Percentiles rank a stretch among this genome's conserved stretches.
Conservation (phyloP, 2,797 vertebrate species). For the Paramormyrops hopkinsi region DNA sequence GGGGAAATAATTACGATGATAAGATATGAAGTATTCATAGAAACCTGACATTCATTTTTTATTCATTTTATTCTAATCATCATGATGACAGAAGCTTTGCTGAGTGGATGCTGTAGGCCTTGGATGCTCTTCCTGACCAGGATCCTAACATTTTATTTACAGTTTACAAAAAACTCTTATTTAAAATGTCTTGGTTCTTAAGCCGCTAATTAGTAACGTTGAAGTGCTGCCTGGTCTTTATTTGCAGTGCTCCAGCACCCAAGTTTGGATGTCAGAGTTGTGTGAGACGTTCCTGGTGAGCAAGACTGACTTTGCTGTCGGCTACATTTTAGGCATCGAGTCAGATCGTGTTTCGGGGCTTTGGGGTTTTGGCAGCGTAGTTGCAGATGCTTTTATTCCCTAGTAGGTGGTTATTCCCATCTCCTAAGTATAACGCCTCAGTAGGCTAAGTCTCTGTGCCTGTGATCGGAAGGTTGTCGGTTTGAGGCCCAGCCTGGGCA, state of each 20-base stretch:
- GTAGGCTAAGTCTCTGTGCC: neutral
- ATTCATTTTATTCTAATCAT: neutral
- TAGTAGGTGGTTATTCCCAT: neutral
- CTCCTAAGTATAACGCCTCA: neutral
- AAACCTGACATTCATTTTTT: neutral
- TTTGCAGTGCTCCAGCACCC: neutral
- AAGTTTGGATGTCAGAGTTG: neutral
- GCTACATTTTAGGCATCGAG: neutral
- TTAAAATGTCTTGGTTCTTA: neutral
- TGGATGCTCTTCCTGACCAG: neutral
- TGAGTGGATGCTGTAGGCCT: neutral
- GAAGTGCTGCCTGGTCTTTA: neutral
- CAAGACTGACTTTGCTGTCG: neutral
- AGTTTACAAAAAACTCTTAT: neutral
- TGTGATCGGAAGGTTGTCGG: neutral
- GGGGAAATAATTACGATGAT: neutral
- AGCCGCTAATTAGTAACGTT: neutral
- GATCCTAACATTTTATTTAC: neutral
- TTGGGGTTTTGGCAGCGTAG: neutral
- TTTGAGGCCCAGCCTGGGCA: neutral
- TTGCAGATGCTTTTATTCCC: neutral
- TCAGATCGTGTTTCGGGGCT: neutral
- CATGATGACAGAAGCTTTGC: neutral
- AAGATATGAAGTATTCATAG: neutral
- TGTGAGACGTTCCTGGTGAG: neutral